These are phyloP conservation scores for Xyrauchen texanus DNA, from an alignment of 2,113 vertebrate genomes.

Conservation along the genomic window DNA sequence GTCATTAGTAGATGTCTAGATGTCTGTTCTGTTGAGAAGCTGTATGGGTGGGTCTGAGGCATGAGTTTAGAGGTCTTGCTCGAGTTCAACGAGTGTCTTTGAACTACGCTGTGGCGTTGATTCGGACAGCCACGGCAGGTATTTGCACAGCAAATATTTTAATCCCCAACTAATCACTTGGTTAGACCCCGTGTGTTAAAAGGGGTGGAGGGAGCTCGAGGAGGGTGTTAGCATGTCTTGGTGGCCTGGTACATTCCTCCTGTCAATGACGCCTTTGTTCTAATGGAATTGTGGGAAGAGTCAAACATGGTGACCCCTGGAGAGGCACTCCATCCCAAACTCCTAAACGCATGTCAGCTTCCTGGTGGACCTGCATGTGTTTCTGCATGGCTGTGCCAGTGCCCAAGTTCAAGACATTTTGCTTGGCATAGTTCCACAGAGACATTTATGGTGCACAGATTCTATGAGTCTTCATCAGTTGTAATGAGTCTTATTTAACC, in stretches of 20 bases:
- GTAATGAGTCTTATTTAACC: neutral
- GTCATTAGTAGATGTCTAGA: constrained; percentile 38
- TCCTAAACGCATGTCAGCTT: constrained; percentile 23
- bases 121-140: constrained; percentile 76
- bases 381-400: neutral
- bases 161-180: constrained; percentile 82
- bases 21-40: neutral
- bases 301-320: constrained; percentile 65
- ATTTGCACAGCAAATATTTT: constrained; percentile 84
- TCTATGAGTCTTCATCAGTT: neutral
- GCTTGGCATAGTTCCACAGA: neutral
- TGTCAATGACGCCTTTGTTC: constrained; percentile 71
- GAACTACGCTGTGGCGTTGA: constrained; percentile 72
- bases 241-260: constrained; percentile 76
- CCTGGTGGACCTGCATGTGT: neutral
- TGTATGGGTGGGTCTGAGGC: constrained; percentile 63
- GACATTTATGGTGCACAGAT: neutral
- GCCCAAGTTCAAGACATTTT: neutral
- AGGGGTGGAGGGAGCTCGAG: constrained; percentile 36
- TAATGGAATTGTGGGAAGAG: constrained; percentile 70
- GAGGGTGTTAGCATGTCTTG: constrained; percentile 49
- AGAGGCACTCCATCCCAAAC: constrained; percentile 39
- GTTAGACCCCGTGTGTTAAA: constrained; percentile 70
- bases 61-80: constrained; percentile 66
- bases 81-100: constrained; percentile 73